A percentile compares a stretch with the other conserved stretches of the same genome.
Evolutionary conservation across 2,888 invertebrate species (phyloP).

Genomic region (Mesoligia furuncula): DNA sequence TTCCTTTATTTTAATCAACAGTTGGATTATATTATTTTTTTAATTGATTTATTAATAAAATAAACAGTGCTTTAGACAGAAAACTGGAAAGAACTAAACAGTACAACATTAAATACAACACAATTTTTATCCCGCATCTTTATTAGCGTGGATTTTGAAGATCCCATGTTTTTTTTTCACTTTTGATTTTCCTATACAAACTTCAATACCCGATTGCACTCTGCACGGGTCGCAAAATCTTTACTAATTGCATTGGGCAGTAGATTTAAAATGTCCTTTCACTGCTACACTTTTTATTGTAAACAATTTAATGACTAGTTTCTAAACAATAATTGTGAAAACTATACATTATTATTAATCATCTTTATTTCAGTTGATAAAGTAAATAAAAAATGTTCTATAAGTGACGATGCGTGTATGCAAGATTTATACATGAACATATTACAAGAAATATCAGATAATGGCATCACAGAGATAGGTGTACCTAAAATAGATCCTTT

Average conservation of each 20-base stretch:
- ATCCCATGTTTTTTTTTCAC: no score
- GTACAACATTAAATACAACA: background rate
- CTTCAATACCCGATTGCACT: background rate
- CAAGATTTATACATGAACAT: background rate
- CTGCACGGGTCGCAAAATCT: background rate
- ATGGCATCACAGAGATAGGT: slow-evolving; percentile 44
- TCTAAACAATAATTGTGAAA: background rate
- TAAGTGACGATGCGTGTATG: slow-evolving; percentile 34
- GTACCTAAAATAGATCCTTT: slow-evolving; percentile 49
- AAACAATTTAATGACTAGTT: background rate
- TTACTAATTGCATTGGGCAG: background rate
- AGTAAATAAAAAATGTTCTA: slow-evolving; percentile 33
- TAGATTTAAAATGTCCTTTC: background rate
- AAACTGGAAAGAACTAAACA: background rate
- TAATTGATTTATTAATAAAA: background rate
- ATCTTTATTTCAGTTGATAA: slow-evolving; percentile 41
- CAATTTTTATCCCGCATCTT: no score
- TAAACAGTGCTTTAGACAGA: background rate
- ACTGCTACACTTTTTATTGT: background rate
- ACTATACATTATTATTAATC: background rate
- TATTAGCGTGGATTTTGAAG: background rate
- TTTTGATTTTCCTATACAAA: no score
- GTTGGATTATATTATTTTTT: no score
- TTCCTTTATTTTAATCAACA: no score
- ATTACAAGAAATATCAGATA: slow-evolving; percentile 15